Percentiles rank a stretch among this genome's conserved stretches.
These are phyloP conservation scores for Aplocera efformata DNA, from an alignment of 2,888 invertebrate genomes.

Conservation along the genomic window DNA sequence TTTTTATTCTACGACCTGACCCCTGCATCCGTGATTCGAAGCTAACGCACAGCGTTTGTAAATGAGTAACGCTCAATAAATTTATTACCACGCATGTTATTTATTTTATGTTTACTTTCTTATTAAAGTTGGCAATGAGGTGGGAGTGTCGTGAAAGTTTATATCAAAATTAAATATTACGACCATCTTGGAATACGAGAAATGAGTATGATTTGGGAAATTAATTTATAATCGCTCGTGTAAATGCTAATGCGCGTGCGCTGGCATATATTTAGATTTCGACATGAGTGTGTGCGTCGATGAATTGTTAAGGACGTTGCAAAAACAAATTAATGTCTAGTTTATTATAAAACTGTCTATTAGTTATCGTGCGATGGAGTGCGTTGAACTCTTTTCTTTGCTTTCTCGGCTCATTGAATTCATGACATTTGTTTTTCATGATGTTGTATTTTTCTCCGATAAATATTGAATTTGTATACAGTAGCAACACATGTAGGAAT, in stretches of 20 bases:
- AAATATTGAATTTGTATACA: too few relatives aligned
- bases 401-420: background rate
- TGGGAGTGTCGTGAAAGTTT: conserved; percentile 43
- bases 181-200: conserved; percentile 28
- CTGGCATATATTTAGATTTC: conserved; percentile 19
- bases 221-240: conserved; percentile 22
- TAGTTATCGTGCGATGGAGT: conserved; percentile 2
- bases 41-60: conserved; percentile 26
- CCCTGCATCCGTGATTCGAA: conserved; percentile 20
- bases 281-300: conserved; percentile 17
- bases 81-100: conserved; percentile 38
- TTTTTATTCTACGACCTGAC: conserved; percentile 12
- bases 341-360: conserved; percentile 4
- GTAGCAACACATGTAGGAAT: too few relatives aligned
- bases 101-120: conserved; percentile 44
- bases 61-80: conserved; percentile 40
- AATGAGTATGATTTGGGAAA: conserved; percentile 20
- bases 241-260: conserved; percentile 21
- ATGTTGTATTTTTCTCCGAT: background rate
- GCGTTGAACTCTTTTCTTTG: conserved; percentile 20
- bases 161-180: conserved; percentile 30
- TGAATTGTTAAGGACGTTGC: conserved; percentile 18
- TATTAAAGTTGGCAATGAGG: conserved; percentile 41
- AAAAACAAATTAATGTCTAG: conserved; percentile 1
- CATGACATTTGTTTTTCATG: background rate